Evolutionary conservation across 2,888 invertebrate species (phyloP).

Genomic region (Ceramica pisi): DNA sequence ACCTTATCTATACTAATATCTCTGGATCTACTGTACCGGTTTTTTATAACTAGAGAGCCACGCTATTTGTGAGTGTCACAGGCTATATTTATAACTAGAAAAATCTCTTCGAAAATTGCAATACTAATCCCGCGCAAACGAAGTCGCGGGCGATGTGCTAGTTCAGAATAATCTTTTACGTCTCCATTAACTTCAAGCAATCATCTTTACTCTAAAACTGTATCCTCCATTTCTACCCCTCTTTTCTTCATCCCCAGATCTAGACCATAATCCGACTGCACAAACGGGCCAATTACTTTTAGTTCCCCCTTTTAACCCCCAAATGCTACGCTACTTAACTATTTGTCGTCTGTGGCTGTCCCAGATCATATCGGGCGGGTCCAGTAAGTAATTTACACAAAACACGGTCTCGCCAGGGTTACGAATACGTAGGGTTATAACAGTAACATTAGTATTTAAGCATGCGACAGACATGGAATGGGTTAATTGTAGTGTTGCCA

Average conservation of each 20-base stretch:
- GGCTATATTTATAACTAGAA: no score
- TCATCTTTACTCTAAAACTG: not conserved
- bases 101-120: no score
- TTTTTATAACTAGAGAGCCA: no score
- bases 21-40: no score
- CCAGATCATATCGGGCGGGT: constrained; percentile 64
- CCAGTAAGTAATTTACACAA: constrained; percentile 69
- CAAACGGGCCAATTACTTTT: constrained; percentile 32
- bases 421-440: constrained; percentile 64
- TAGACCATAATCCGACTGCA: constrained; percentile 24
- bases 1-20: no score
- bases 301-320: constrained; percentile 22
- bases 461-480: constrained; percentile 59
- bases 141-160: no score
- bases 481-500: constrained; percentile 57
- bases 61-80: no score
- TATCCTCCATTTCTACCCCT: not conserved
- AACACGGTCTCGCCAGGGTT: constrained; percentile 60
- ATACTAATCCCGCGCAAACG: no score
- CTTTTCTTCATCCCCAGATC: constrained; percentile 8
- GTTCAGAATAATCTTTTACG: no score
- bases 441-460: constrained; percentile 71
- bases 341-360: constrained; percentile 37
- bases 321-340: constrained; percentile 33
- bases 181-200: not conserved